phyloP scores from a whole-genome alignment of 2,113 vertebrate species.

The Orycteropus afer region DNA sequence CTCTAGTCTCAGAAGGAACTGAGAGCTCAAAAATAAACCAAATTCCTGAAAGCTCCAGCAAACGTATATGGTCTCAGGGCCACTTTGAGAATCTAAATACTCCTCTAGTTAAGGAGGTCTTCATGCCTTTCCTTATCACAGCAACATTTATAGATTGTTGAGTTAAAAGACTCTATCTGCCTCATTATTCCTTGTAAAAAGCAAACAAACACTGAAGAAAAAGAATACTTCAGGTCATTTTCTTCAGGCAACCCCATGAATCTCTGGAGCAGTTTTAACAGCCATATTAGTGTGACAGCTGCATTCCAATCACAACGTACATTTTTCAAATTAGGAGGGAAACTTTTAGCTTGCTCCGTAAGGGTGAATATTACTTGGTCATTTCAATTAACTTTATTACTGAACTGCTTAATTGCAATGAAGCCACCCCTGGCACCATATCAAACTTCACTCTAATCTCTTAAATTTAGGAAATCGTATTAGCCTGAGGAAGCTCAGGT shows the following conservation, averaged over 20 bases:
- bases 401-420: constrained; percentile 37
- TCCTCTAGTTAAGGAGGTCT: constrained; percentile 52
- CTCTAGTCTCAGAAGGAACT: neutral
- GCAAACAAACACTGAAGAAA: constrained; percentile 48
- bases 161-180: constrained; percentile 13
- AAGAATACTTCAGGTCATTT: constrained; percentile 47
- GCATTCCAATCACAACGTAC: neutral
- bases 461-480: constrained; percentile 39
- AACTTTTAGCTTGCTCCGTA: neutral
- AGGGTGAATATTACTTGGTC: constrained; percentile 32
- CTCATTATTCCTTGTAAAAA: neutral
- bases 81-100: constrained; percentile 39
- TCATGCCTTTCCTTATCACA: constrained; percentile 32
- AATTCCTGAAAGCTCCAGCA: neutral
- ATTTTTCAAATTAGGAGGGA: neutral
- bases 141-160: constrained; percentile 25
- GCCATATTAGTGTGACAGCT: neutral
- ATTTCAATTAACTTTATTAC: constrained; percentile 66
- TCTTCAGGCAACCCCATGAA: constrained; percentile 56
- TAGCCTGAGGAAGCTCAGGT: constrained; percentile 22
- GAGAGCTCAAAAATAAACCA: neutral
- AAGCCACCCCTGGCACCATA: constrained; percentile 20
- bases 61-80: neutral
- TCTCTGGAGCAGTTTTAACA: constrained; percentile 53
- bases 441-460: neutral